phyloP scores from a whole-genome alignment of 2,888 invertebrate genomes.

The Nowickia ferox region DNA sequence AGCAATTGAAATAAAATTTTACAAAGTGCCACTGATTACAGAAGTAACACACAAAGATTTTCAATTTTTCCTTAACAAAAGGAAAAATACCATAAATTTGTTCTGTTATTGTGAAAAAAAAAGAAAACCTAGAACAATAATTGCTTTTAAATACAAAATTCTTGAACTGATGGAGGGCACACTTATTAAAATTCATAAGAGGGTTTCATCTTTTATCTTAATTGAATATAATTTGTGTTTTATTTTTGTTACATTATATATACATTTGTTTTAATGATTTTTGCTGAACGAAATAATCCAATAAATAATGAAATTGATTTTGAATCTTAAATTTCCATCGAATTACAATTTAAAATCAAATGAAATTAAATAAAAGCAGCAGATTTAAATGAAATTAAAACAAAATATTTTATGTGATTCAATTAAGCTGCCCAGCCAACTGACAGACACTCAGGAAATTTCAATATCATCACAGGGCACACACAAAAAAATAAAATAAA shows the following conservation, averaged over 20 bases:
- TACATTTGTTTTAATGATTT: conserved; percentile 34
- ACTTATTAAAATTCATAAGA: conserved; percentile 5
- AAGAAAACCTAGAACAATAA: conserved; percentile 7
- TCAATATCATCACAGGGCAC: conserved; percentile 39
- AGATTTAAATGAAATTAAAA: conserved; percentile 31
- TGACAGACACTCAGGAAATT: conserved; percentile 66
- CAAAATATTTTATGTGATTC: conserved; percentile 58
- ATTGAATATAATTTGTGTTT: conserved; percentile 52
- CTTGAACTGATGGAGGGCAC: conserved; percentile 15
- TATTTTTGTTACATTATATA: not conserved
- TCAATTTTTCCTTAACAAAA: conserved; percentile 8
- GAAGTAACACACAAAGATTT: not conserved
- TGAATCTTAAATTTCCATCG: conserved; percentile 63
- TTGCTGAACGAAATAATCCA: conserved; percentile 29
- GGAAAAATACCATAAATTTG: conserved; percentile 13
- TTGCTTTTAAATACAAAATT: conserved; percentile 29
- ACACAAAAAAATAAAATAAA: conserved; percentile 10
- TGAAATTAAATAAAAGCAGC: conserved; percentile 49
- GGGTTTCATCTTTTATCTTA: conserved; percentile 46
- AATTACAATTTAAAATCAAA: conserved; percentile 40
- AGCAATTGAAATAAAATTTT: conserved; percentile 9
- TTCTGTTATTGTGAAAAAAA: not conserved
- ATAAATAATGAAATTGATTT: conserved; percentile 65
- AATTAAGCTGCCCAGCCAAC: conserved; percentile 57
- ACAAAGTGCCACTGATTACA: not conserved